A percentile compares a stretch with the other conserved stretches of the same genome.
Evolutionary conservation across 2,113 vertebrate species (phyloP).

Genomic region (Stigmatopora nigra): DNA sequence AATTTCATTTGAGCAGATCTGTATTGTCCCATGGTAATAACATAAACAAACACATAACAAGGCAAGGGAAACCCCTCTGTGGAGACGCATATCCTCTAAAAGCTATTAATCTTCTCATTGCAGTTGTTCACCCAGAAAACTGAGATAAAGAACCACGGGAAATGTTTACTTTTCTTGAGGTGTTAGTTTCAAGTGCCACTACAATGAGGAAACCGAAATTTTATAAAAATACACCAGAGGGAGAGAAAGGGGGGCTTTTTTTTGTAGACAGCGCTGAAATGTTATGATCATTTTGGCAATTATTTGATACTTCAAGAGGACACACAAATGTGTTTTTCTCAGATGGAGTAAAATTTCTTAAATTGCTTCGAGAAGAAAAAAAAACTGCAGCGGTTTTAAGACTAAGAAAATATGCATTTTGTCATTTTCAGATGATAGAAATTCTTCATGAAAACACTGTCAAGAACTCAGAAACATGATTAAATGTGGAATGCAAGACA

Average conservation of each 20-base stretch:
- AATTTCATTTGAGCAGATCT: slow-evolving; percentile 42
- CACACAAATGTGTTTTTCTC: slow-evolving; percentile 2
- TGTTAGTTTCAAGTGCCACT: slow-evolving; percentile 50
- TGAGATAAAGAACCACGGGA: slow-evolving; percentile 70
- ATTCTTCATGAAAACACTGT: neutral
- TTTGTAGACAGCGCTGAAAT: slow-evolving; percentile 7
- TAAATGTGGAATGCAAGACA: slow-evolving; percentile 5
- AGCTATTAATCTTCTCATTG: slow-evolving; percentile 67
- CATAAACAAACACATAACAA: slow-evolving; percentile 69
- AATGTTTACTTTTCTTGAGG: slow-evolving; percentile 67
- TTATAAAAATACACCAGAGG: slow-evolving; percentile 15
- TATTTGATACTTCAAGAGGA: slow-evolving; percentile 8
- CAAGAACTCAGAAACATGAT: neutral
- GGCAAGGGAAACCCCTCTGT: slow-evolving; percentile 59
- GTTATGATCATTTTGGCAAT: neutral
- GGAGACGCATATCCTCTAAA: slow-evolving; percentile 64
- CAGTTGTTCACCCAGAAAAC: slow-evolving; percentile 69
- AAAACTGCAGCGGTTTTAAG: neutral
- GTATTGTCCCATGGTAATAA: slow-evolving; percentile 61
- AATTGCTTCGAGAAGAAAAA: slow-evolving; percentile 7
- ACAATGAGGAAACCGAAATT: slow-evolving; percentile 30
- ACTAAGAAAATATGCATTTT: neutral
- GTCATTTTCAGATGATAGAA: neutral
- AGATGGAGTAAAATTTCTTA: slow-evolving; percentile 6
- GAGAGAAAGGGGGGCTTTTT: neutral